Evolutionary conservation across 2,888 invertebrate species (phyloP).

Genomic region (Drosophila birchii): DNA sequence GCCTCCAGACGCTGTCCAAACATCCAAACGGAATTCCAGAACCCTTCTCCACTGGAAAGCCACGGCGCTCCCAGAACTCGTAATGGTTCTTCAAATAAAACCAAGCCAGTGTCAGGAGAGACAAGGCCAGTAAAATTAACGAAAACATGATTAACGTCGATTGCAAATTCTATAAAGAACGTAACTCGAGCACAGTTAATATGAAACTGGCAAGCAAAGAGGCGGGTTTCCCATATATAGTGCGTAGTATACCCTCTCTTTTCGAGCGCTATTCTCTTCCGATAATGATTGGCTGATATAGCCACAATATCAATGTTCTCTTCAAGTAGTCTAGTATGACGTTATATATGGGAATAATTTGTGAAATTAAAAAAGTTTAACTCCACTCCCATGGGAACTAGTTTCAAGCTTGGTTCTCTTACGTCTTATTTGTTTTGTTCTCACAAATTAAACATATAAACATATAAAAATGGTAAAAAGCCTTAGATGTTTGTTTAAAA

Average conservation of each 20-base stretch:
- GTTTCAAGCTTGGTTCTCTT: background rate
- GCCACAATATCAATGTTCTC: background rate
- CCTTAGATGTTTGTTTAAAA: background rate
- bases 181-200: background rate
- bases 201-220: slow-evolving; percentile 1
- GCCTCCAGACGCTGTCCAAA: slow-evolving; percentile 86
- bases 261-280: background rate
- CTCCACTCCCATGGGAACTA: background rate
- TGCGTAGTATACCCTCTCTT: background rate
- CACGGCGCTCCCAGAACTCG: slow-evolving; percentile 86
- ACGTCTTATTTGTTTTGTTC: background rate
- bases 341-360: background rate
- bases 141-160: slow-evolving; percentile 21
- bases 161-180: background rate
- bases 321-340: background rate
- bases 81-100: slow-evolving; percentile 67
- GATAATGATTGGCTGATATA: background rate
- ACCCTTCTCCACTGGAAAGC: slow-evolving; percentile 85
- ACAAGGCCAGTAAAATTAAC: slow-evolving; percentile 16
- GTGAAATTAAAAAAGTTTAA: background rate
- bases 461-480: background rate
- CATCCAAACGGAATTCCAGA: slow-evolving; percentile 88
- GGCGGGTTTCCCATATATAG: slow-evolving; percentile 9
- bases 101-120: slow-evolving; percentile 50
- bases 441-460: background rate